These are phyloP conservation scores for Lepisosteus osseus DNA, from an alignment of 2,113 vertebrate species.

Conservation along the genomic window DNA sequence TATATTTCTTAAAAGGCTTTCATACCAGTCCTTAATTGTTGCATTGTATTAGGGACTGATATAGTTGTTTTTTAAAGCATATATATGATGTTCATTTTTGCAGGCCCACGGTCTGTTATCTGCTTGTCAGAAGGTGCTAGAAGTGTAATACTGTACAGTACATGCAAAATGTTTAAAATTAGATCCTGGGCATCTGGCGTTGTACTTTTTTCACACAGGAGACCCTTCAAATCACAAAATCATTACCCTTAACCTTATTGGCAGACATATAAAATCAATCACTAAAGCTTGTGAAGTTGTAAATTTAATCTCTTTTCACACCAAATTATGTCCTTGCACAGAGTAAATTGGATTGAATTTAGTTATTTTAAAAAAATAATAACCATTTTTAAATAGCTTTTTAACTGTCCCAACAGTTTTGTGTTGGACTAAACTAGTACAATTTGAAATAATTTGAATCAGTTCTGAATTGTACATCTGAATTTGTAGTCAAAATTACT, in stretches of 20 bases:
- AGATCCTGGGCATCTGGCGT: not conserved
- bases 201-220: not conserved
- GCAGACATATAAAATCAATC: not conserved
- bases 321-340: too few species aligned
- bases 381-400: too few species aligned
- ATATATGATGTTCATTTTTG: not conserved
- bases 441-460: too few species aligned
- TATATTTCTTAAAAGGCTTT: too few species aligned
- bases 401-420: too few species aligned
- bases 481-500: too few species aligned
- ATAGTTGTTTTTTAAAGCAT: not conserved
- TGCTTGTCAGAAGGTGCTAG: not conserved
- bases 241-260: not conserved
- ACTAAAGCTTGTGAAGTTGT: not conserved
- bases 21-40: too few species aligned
- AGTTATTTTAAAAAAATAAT: too few species aligned
- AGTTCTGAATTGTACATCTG: too few species aligned
- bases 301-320: too few species aligned
- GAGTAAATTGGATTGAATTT: too few species aligned
- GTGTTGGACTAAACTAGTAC: too few species aligned
- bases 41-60: not conserved
- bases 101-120: slow-evolving; percentile 3
- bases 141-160: not conserved
- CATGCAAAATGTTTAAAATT: not conserved
- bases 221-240: not conserved